Evolutionary conservation across 2,888 invertebrate genomes (phyloP), one percentile per base, ranked within the genome.

Genomic region (Stenurella melanura): DNA sequence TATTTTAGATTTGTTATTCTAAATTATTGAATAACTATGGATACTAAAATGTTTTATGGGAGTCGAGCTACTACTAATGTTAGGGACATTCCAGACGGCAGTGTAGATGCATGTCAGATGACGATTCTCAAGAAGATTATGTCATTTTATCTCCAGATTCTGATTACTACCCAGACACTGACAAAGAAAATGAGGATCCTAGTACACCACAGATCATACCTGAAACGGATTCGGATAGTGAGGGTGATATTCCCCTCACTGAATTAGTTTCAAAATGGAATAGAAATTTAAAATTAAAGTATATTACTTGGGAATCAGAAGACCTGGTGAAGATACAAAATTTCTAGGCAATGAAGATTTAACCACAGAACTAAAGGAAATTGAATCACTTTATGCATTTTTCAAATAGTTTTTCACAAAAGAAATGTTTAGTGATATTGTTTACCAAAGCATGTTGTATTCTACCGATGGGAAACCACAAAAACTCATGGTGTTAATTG

Each of bases 381-480:
- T 42, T 19, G 61, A 61, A n/a, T 61, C 50, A 9, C 71, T 61
- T 21, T 61, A 69, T 69, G 54, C 19, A 69, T 57, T 57, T 26
- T 69, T 69, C 68, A 69, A 26, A 69, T 69, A 19, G 17, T 69
- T 70, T 58, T 21, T 70, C 17, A 70, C 60, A 38, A 30, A 58
- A 18, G 42, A 60, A 38, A 70, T 70, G 38, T n/a, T 70, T 12
- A 19, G 15, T 15, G 70, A 70, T 26, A 54, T 67, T 54, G 26
- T 56, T 12, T 56, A 21, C 21, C 68, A 68, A 68, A 21, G 21
- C 7, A 54, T 50, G 17, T 54, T 68, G 50, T 68, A 68, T 26
- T 54, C 68, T 26, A 26, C 54, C 9, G 50, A 60, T 19, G 15
- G 9, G 17, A 57, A 42, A 42, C 50, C 57, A 56, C 30, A 64